Percentiles rank a stretch among this genome's conserved stretches.
Conservation (phyloP, 1,140 invertebrate species). For the Drosophila yakuba region DNA sequence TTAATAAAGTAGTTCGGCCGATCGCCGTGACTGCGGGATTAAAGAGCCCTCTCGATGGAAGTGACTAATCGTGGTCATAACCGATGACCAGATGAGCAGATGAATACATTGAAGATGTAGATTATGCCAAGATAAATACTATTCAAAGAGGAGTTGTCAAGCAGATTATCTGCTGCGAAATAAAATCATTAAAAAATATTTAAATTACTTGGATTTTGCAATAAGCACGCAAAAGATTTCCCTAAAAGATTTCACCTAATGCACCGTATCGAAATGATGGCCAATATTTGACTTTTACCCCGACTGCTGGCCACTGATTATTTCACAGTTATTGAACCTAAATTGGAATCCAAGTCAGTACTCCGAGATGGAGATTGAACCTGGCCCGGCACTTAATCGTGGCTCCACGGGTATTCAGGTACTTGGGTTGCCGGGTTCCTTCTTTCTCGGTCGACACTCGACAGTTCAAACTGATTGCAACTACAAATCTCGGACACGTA, state of each 20-base stretch:
- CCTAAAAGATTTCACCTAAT: not conserved
- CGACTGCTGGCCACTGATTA: slow-evolving; percentile 14
- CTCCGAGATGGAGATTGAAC: slow-evolving; percentile 19
- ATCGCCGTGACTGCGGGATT: slow-evolving; percentile 17
- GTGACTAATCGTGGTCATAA: slow-evolving; percentile 64
- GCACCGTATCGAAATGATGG: slow-evolving; percentile 1
- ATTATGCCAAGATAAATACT: not conserved
- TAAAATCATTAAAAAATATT: not conserved
- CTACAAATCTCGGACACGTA: slow-evolving; percentile 67
- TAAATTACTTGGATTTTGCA: not conserved
- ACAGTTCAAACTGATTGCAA: slow-evolving; percentile 77
- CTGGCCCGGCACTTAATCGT: slow-evolving; percentile 53
- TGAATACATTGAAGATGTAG: not conserved
- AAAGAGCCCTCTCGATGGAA: slow-evolving; percentile 51
- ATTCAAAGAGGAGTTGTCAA: not conserved
- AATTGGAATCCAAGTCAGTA: slow-evolving; percentile 5
- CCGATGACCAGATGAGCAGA: slow-evolving; percentile 18
- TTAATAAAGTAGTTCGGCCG: slow-evolving; percentile 64
- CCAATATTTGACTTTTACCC: slow-evolving; percentile 38
- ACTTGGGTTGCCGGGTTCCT: not conserved
- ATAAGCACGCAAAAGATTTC: not conserved
- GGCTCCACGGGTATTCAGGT: slow-evolving; percentile 28
- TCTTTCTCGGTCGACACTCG: slow-evolving; percentile 24
- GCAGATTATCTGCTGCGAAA: not conserved
- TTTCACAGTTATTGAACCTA: slow-evolving; percentile 45